Evolutionary conservation across 1,140 invertebrate genomes (phyloP).

Genomic region (Chironomus tepperi): DNA sequence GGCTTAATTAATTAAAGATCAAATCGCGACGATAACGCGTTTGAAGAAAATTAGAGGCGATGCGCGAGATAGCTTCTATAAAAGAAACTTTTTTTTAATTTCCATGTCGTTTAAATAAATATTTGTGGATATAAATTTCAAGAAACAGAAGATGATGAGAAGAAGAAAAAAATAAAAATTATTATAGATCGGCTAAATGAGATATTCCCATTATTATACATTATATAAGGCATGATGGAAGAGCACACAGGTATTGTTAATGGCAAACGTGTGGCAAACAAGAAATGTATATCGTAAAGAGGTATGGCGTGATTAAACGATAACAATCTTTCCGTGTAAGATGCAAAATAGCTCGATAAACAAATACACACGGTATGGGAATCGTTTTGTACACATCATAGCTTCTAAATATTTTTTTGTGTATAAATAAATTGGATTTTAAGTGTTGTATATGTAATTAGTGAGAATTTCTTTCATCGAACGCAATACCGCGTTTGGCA

Average conservation of each 20-base stretch:
- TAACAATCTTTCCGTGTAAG: conserved; percentile 7
- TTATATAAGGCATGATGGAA: neutral
- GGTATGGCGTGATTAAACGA: neutral
- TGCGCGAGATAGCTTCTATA: neutral
- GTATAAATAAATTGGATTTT: too few species aligned
- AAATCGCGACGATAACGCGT: neutral
- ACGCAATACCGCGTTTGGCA: neutral
- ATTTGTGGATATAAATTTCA: neutral
- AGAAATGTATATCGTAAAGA: neutral
- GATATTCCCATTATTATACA: neutral
- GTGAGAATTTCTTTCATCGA: neutral
- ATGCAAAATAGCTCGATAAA: conserved; percentile 7
- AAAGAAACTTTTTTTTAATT: neutral
- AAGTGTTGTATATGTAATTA: too few species aligned
- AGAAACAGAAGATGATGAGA: neutral
- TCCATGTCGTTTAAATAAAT: conserved; percentile 21
- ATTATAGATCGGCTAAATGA: neutral
- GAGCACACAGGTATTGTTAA: neutral
- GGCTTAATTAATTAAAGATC: conserved; percentile 15
- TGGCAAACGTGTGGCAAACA: conserved; percentile 20
- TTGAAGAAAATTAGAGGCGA: neutral
- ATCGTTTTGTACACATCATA: neutral
- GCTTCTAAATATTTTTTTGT: too few species aligned
- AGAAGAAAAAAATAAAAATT: neutral
- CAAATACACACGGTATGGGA: neutral